These are phyloP conservation scores for Microtus ochrogaster DNA, from an alignment of 2,113 vertebrate genomes.

Conservation along the genomic window DNA sequence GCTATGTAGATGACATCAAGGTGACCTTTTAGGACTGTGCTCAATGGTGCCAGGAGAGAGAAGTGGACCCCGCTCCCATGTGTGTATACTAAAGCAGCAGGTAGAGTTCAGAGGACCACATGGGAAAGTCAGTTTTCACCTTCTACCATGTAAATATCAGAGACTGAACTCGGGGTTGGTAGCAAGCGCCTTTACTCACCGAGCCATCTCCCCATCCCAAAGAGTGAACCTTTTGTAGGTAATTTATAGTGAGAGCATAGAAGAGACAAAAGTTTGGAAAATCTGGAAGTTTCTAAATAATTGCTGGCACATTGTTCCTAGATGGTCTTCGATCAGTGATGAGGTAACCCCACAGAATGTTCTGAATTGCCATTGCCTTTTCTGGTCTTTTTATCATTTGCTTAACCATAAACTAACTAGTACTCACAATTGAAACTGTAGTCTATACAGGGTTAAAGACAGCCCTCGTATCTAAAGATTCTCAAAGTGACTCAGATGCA, in stretches of 20 bases:
- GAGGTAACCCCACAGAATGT: background rate
- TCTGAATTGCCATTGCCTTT: background rate
- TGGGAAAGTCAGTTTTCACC: background rate
- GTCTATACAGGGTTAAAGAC: background rate
- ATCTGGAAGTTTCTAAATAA: background rate
- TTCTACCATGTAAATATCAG: background rate
- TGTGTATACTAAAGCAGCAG: background rate
- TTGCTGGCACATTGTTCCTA: background rate
- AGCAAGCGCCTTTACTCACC: background rate
- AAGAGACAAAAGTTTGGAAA: background rate
- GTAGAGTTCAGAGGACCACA: background rate
- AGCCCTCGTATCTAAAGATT: background rate
- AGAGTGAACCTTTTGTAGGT: background rate
- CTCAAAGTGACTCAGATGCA: background rate
- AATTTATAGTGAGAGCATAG: background rate
- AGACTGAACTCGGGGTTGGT: too few relatives aligned
- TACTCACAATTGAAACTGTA: background rate
- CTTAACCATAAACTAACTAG: background rate
- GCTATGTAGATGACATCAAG: background rate
- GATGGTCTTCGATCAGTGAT: background rate
- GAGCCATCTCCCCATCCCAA: background rate
- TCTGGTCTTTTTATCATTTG: background rate
- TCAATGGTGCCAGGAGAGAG: background rate
- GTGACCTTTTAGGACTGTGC: fast-evolving
- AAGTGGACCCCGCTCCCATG: fast-evolving